phyloP scores from a whole-genome alignment of 1,140 invertebrate genomes.

The Bombus picipes region DNA sequence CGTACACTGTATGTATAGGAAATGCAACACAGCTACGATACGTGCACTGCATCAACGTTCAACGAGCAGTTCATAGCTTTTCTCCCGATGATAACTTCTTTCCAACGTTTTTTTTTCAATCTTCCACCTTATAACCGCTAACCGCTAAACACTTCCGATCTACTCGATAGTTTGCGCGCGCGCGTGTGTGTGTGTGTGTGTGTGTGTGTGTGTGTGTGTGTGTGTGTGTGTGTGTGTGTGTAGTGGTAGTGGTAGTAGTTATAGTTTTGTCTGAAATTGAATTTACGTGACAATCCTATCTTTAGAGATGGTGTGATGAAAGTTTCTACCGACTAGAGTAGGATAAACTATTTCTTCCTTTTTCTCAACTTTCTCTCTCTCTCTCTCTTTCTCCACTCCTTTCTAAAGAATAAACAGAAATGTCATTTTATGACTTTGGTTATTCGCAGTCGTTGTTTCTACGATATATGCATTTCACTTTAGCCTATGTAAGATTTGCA shows the following conservation, averaged over 20 bases:
- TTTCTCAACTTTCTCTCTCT: too few species aligned
- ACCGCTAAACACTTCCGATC: not conserved
- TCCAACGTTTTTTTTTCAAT: not conserved
- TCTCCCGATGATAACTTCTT: not conserved
- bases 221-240: too few species aligned
- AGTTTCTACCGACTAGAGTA: not conserved
- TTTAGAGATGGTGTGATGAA: too few species aligned
- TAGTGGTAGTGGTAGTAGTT: too few species aligned
- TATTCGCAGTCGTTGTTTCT: conserved; percentile 10
- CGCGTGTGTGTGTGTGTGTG: too few species aligned
- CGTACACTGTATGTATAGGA: not conserved
- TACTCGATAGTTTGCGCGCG: not conserved
- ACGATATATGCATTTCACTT: not conserved
- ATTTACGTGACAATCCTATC: too few species aligned
- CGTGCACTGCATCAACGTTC: not conserved
- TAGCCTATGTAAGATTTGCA: not conserved
- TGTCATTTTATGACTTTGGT: not conserved
- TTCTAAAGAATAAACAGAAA: not conserved
- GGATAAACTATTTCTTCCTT: not conserved
- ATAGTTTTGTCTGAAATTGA: too few species aligned
- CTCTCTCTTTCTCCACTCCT: not conserved
- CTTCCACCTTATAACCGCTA: not conserved
- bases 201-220: too few species aligned
- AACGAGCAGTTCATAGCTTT: conserved; percentile 4
- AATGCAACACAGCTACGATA: conserved; percentile 11